Evolutionary conservation across 2,888 invertebrate species (phyloP), one percentile per base, ranked within the genome.

Genomic region (Tetragonisca angustula): DNA sequence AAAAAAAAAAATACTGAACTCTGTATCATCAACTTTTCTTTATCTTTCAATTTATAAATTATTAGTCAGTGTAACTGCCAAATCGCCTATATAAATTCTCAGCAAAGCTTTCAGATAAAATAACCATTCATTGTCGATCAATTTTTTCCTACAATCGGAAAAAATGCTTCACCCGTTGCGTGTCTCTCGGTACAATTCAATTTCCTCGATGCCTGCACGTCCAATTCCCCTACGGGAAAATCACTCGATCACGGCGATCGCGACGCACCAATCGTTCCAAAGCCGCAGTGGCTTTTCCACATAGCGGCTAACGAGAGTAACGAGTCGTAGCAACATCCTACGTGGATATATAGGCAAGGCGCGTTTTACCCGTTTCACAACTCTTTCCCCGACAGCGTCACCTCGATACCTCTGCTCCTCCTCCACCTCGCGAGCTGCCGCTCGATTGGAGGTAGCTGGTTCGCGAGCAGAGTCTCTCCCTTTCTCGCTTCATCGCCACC

Each of bases 361-460:
- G 77, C 78, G 85, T 86, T 87, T 87, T 87, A 81, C 81, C 61
- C 83, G 89, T 87, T 88, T 87, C 88, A 76, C 87, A 88, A 85
- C 85, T 87, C 88, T 88, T 88, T 88, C 88, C 80, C 81, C 77
- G 17, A 43, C 27, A 76, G 49, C 81, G 77, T 82, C 77, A 74
- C 84, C 84, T 78, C 83, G 89, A 43, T 88, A 82, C 84, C 72
- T 77, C 75, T 83, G 81, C 85, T 81, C 79, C 88, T 88, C 84
- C 86, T 86, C 72, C 76, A 49, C 81, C 72, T 69, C 50, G 74
- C 67, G 73, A 78, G 84, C 82, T 79, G 87, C 78, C 76, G 76
- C 88, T 87, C 88, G 80, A 88, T 88, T 88, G 89, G 87, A 88
- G 87, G 85, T 83, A 19, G 79, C 81, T 83, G 74, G 54, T 76